A percentile compares a stretch with the other conserved stretches of the same genome.
Conservation (phyloP, 2,888 invertebrate genomes). For the Athalia rosae region DNA sequence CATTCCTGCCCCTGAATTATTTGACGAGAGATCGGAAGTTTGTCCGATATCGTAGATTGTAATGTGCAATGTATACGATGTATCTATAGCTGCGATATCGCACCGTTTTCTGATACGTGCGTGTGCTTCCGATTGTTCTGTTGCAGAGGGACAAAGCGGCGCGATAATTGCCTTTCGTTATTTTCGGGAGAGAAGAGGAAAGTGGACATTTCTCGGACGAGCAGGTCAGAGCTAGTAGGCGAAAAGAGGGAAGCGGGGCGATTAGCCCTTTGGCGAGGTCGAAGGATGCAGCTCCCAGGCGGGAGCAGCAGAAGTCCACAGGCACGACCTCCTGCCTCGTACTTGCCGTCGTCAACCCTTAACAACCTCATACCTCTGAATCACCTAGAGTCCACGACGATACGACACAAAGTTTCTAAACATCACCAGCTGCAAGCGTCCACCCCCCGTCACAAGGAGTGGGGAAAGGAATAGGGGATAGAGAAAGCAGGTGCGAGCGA, state of each 20-base stretch:
- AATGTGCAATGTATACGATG: too few relatives aligned
- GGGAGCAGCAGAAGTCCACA: slow-evolving; percentile 72
- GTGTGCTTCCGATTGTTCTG: too few relatives aligned
- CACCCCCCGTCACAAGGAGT: slow-evolving; percentile 68
- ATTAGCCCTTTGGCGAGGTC: slow-evolving; percentile 72
- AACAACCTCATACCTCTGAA: slow-evolving; percentile 58
- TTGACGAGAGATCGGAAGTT: too few relatives aligned
- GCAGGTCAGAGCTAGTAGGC: too few relatives aligned
- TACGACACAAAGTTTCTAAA: slow-evolving; percentile 63
- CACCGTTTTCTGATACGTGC: too few relatives aligned
- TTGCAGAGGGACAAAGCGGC: too few relatives aligned
- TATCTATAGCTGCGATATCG: too few relatives aligned
- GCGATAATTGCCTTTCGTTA: too few relatives aligned
- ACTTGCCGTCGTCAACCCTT: slow-evolving; percentile 63
- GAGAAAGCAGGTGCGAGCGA: slow-evolving; percentile 53
- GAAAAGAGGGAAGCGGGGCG: slow-evolving; percentile 63
- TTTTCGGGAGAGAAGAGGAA: not conserved
- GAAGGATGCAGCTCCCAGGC: slow-evolving; percentile 74
- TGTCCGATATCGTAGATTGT: too few relatives aligned
- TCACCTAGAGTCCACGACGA: slow-evolving; percentile 62
- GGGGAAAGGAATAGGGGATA: slow-evolving; percentile 68
- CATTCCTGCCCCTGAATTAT: too few relatives aligned
- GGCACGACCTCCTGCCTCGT: slow-evolving; percentile 66
- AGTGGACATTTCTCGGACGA: not conserved
- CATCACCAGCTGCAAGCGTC: slow-evolving; percentile 68